Evolutionary conservation across 1,140 invertebrate genomes (phyloP).

Genomic region (Drosophila guanche): DNA sequence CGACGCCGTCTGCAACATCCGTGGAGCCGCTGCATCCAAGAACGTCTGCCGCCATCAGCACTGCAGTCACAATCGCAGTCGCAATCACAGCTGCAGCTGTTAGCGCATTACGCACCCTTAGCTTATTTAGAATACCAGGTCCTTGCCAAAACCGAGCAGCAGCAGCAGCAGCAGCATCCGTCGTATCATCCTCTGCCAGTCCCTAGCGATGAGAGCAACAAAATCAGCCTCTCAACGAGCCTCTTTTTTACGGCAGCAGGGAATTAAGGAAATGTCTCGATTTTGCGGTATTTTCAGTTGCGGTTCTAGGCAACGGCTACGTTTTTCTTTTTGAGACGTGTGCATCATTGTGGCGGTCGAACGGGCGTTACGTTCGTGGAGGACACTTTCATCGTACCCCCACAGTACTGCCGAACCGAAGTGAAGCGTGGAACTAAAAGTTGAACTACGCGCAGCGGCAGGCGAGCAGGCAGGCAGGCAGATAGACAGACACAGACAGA

Average conservation of each 20-base stretch:
- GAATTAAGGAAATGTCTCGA: slow-evolving; percentile 7
- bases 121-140: slow-evolving; percentile 48
- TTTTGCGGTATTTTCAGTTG: slow-evolving; percentile 15
- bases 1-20: slow-evolving; percentile 74
- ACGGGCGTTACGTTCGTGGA: slow-evolving; percentile 4
- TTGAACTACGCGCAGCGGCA: slow-evolving; percentile 60
- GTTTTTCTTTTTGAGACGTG: background rate
- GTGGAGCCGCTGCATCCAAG: slow-evolving; percentile 56
- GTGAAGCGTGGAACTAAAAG: slow-evolving; percentile 68
- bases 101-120: slow-evolving; percentile 34
- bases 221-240: background rate
- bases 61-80: slow-evolving; percentile 35
- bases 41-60: slow-evolving; percentile 34
- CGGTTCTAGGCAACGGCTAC: slow-evolving; percentile 19
- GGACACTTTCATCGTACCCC: slow-evolving; percentile 12
- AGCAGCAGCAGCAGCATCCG: slow-evolving; percentile 20
- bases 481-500: background rate
- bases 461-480: slow-evolving; percentile 18
- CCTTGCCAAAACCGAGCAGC: slow-evolving; percentile 24
- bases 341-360: slow-evolving; percentile 20
- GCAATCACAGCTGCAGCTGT: slow-evolving; percentile 38
- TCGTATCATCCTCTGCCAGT: slow-evolving; percentile 11
- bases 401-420: slow-evolving; percentile 51
- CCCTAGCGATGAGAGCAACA: slow-evolving; percentile 16
- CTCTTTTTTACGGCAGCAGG: slow-evolving; percentile 3